Conservation (phyloP, 1,140 invertebrate species). For the Conus betulinus region DNA sequence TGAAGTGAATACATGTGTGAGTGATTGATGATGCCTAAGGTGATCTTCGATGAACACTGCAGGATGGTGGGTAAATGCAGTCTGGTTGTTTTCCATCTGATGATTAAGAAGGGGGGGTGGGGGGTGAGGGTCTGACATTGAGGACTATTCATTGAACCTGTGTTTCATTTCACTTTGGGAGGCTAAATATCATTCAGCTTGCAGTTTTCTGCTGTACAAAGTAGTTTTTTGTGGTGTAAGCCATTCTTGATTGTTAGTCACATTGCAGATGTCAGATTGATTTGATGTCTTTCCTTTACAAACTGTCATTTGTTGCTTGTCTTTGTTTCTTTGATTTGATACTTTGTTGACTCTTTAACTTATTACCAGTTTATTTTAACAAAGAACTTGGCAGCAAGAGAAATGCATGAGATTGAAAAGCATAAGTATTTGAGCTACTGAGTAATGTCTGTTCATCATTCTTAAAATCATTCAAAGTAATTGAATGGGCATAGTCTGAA, state of each 20-base stretch:
- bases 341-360: not conserved
- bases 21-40: not conserved
- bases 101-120: too few species aligned
- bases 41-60: not conserved
- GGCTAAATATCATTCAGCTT: not conserved
- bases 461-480: not conserved
- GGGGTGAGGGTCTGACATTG: not conserved
- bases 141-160: not conserved
- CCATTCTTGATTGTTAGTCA: not conserved
- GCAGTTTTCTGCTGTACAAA: not conserved
- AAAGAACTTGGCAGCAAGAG: slow-evolving; percentile 1
- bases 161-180: not conserved
- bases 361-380: slow-evolving; percentile 2
- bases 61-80: not conserved
- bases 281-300: not conserved
- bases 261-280: not conserved
- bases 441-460: not conserved
- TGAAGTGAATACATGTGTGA: not conserved
- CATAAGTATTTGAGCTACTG: slow-evolving; percentile 1
- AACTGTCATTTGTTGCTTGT: not conserved
- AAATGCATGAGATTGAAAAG: slow-evolving; percentile 8
- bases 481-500: not conserved
- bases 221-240: not conserved
- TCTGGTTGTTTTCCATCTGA: not conserved
- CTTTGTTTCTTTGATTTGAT: not conserved